phyloP scores from a whole-genome alignment of 2,113 vertebrate species.

The Catharus minimus region DNA sequence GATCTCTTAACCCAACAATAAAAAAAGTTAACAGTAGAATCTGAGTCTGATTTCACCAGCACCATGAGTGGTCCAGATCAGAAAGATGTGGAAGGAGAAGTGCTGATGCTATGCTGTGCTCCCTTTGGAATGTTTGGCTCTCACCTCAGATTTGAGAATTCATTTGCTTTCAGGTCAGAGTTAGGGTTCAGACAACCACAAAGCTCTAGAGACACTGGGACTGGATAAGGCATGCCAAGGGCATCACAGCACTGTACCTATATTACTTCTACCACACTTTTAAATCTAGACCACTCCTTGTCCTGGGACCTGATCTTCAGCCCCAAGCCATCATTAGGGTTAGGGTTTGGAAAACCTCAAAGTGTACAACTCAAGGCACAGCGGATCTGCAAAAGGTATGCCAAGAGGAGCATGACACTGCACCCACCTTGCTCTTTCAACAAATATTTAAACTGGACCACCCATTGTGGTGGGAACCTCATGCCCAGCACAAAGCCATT shows the following conservation, averaged over 20 bases:
- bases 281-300: neutral
- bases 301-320: neutral
- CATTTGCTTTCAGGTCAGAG: neutral
- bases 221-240: neutral
- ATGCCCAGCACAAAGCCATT: neutral
- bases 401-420: neutral
- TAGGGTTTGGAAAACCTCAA: neutral
- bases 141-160: neutral
- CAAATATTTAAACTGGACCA: neutral
- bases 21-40: neutral
- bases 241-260: neutral
- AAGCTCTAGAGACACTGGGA: neutral
- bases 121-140: neutral
- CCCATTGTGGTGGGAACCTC: too few relatives aligned
- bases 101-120: rapidly evolving
- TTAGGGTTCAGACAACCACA: neutral
- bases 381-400: neutral
- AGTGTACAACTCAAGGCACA: neutral
- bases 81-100: neutral
- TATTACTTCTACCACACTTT: neutral
- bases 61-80: neutral
- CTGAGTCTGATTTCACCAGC: neutral
- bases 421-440: neutral
- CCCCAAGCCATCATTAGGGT: too few relatives aligned
- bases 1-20: too few relatives aligned